Evolutionary conservation across 2,797 vertebrate species (phyloP).

Genomic region (Macropus fuliginosus): DNA sequence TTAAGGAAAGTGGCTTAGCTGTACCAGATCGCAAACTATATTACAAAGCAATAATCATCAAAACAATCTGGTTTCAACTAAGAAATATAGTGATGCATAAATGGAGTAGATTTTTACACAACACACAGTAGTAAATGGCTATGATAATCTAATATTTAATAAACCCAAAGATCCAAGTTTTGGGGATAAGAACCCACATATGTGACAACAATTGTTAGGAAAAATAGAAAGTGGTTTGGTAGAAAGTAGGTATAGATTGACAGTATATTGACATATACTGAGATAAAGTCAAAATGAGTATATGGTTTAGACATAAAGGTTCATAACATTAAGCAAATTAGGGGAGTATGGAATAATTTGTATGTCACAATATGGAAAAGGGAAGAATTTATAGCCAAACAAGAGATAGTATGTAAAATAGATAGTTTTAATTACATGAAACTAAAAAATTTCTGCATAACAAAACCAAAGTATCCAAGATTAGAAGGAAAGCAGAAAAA

Average conservation of each 20-base stretch:
- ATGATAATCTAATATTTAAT: neutral
- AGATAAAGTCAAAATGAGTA: neutral
- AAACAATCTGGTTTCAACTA: neutral
- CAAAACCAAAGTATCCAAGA: neutral
- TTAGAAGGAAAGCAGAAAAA: neutral
- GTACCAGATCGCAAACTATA: neutral
- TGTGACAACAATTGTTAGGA: neutral
- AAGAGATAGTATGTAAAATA: neutral
- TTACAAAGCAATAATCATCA: neutral
- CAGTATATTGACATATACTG: neutral
- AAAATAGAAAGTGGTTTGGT: neutral
- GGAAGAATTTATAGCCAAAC: neutral
- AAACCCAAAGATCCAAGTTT: neutral
- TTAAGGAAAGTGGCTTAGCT: neutral
- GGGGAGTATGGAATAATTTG: neutral
- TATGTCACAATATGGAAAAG: neutral
- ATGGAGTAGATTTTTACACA: neutral
- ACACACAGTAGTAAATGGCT: neutral
- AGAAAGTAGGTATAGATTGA: neutral
- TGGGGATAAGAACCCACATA: neutral
- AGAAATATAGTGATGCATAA: neutral
- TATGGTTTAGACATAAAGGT: neutral
- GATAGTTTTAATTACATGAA: neutral
- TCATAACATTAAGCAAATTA: neutral
- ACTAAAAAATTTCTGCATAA: neutral